Conservation (phyloP, 2,113 vertebrate species). For the Plecotus auritus region DNA sequence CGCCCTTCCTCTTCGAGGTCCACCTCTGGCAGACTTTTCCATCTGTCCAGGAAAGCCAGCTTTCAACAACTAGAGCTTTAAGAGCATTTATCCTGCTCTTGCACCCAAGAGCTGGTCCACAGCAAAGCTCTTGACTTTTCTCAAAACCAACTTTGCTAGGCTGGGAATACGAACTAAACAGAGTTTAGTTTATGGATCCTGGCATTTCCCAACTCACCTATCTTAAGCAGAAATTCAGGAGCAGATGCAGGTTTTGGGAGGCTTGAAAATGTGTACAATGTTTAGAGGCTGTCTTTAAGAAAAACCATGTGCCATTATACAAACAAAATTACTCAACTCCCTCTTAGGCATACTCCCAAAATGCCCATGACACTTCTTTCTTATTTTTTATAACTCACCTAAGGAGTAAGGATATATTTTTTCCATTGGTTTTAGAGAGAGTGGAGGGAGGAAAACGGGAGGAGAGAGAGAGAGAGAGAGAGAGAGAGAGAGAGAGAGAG, state of each 20-base stretch:
- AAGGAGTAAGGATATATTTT: too few species aligned
- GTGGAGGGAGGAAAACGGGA: too few species aligned
- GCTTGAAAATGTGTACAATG: neutral
- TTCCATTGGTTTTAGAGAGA: too few species aligned
- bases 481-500: too few species aligned
- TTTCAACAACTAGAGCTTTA: slow-evolving; percentile 40
- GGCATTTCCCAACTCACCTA: slow-evolving; percentile 40
- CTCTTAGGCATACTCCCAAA: neutral
- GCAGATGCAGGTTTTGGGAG: neutral
- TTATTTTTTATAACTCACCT: too few species aligned
- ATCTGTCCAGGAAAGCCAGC: slow-evolving; percentile 3
- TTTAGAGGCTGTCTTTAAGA: neutral
- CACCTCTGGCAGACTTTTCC: slow-evolving; percentile 9
- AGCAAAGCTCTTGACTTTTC: neutral
- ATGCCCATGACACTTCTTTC: neutral
- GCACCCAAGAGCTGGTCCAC: neutral
- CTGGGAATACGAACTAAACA: neutral
- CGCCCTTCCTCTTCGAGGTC: neutral
- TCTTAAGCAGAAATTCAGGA: neutral
- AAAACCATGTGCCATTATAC: neutral
- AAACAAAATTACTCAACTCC: neutral
- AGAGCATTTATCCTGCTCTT: slow-evolving; percentile 19
- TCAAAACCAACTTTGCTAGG: slow-evolving; percentile 24
- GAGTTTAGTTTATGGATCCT: neutral
- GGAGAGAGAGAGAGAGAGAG: too few species aligned